Base-by-base conservation (phyloP, 1,140 invertebrate species). In the Aphidius ervi region DNA sequence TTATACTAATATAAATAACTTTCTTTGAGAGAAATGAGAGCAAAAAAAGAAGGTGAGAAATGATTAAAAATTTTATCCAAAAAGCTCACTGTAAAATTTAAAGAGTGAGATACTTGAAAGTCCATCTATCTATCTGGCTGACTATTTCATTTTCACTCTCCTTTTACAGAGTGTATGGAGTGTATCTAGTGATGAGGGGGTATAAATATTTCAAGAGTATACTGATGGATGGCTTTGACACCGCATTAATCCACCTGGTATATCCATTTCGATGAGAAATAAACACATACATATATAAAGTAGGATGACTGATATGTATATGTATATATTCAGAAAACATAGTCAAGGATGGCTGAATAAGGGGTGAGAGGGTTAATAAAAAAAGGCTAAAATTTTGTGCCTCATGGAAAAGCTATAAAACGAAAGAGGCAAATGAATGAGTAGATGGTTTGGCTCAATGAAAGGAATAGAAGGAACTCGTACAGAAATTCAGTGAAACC, bases 401-500 rank as follows among this genome's bases (percentile, higher is more conserved):
- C 40, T 41, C 31, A 40, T 54, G 39, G 3, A 37, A 63, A 46
- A 20, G 57, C 40, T 54, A 10, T 54, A 9, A 52, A 52, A 52
- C 31, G 49, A 54, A 67, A 59, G 78, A 78, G 71, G 77, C 75
- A 78, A 79, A 79, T 79, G 77, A 79, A 78, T 74, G 74, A 76
- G 69, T 73, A 31, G 23, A 31, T 31, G 23, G 23, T 31, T 31
- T 31, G 2, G 23, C 61, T 56, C 61, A 31, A 48, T 60, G 37
- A 55, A 31, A 70, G 65, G 71, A 74, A 76, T 79, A 76, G 78
- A 79, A 78, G 76, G 76, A 79, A 79, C 75, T 79, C 75, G 75
- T 78, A 79, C 76, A 79, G 76, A 79, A 77, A 77, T 74, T 74
- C 39, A n/a, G 73, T 76, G 76, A 79, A 79, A 79, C 74, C 76